Base-by-base conservation (phyloP, 2,113 vertebrate genomes). In the Alouatta palliata region DNA sequence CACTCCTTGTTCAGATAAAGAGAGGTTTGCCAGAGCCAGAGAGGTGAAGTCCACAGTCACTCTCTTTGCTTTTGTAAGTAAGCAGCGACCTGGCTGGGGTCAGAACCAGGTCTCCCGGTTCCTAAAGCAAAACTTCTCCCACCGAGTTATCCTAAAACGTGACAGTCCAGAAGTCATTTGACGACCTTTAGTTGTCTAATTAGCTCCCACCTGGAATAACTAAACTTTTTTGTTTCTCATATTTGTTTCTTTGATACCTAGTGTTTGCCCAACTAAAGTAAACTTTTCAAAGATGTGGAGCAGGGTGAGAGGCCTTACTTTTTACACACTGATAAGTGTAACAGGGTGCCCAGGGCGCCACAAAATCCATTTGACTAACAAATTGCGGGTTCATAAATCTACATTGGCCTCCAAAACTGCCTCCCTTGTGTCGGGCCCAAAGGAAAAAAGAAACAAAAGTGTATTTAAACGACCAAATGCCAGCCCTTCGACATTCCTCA, bases 211-310 rank as follows among this genome's bases (percentile, higher is more conserved):
- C 92, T 80, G 79, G 92, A 75, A 95, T 90, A 88, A 82, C 70
- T 79, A 85, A 92, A 80, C 95, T 84, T 95, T 47, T 94, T 76
- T 87, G 96, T 85, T 61, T 54, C 76, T 94, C 80, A 25, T 94
- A 52, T 97, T 97, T 98, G 96, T 88, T 96, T 98, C 96, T 96
- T 82, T 95, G 97, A 96, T 97, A 96, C 81, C 93, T 40, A 1
- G 8, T 98, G 96, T 97, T 98, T 97, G 95, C 75, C 54, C 87
- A 90, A 56, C 87, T 73, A 98, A 91, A 96, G 96, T 77, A 94
- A 96, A 97, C 94, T 61, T 94, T 89, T 92, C 45, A 71, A 58
- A 95, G 96, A 96, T 91, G 93, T 0, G 49, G 79, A 77, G 43
- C 0, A 2, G 45, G 79, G 90, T 88, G 47, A 90, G 95, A 95